phyloP scores from a whole-genome alignment of 2,888 invertebrate species.

The Busseola fusca region DNA sequence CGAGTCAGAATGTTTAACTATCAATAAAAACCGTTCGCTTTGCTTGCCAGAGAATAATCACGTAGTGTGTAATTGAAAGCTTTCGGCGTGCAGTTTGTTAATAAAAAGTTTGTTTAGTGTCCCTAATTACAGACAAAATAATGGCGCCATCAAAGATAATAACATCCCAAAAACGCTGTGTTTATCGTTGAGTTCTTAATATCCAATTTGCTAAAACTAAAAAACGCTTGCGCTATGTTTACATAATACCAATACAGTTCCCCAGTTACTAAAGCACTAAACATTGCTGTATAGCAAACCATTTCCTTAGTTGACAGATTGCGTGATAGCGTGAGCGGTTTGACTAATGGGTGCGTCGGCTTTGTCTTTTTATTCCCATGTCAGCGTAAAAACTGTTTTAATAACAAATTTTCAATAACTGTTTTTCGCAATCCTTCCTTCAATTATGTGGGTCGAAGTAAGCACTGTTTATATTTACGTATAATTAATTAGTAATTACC shows the following conservation, averaged over 20 bases:
- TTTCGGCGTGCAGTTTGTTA: constrained; percentile 3
- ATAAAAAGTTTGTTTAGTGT: not conserved
- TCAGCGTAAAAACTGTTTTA: constrained; percentile 16
- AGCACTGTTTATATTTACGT: constrained; percentile 16
- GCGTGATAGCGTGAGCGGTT: constrained; percentile 47
- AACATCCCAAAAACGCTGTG: not conserved
- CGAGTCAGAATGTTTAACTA: constrained; percentile 50
- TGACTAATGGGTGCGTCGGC: constrained; percentile 22
- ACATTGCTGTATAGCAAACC: not conserved
- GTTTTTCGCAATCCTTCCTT: constrained; percentile 20
- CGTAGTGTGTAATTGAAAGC: constrained; percentile 6
- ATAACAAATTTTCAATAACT: constrained; percentile 11
- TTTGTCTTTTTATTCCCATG: constrained; percentile 22
- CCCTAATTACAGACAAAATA: not conserved
- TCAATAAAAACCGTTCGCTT: constrained; percentile 42
- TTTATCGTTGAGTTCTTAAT: not conserved
- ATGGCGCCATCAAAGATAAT: not conserved
- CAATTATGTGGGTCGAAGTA: constrained; percentile 29
- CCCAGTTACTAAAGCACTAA: not conserved
- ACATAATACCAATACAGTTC: no score
- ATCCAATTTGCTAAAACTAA: no score
- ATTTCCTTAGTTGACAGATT: constrained; percentile 28
- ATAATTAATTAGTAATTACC: no score
- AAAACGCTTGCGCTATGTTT: not conserved
- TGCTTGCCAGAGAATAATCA: constrained; percentile 14